Base-by-base conservation (phyloP, 2,113 vertebrate genomes). In the Cyanoderma ruficeps region DNA sequence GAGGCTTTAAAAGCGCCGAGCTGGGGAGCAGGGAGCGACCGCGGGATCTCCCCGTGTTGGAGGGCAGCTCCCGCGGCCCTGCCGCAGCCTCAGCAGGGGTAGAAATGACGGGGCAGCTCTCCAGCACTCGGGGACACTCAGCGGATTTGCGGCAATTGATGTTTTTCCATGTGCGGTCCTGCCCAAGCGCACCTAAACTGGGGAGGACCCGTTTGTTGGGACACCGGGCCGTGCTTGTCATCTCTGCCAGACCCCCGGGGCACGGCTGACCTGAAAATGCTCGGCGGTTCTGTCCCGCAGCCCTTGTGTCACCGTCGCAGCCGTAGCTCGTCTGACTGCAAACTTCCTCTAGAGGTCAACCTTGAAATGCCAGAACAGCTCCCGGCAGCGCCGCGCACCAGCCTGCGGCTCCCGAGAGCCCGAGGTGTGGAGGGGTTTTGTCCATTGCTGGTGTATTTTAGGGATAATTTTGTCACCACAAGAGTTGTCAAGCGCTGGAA, bases 271-370 rank as follows among this genome's bases (percentile, higher is more conserved):
- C 33, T 13, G 67, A 59, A 30, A 44, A 37, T 7, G 47, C 72
- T 41, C 49, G n/a, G 33, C 47, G 5, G 1, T 23, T 53, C 1
- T 0, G 18, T 37, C 37, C 84, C 19, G 74, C 53, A 69, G 33
- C 49, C 13, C 0, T 3, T 4, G 74, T 22, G 52, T 28, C 72
- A 15, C 63, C 19, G 44, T 27, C 1, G 4, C 56, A 70, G 55
- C 52, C 42, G 3, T 3, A 33, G 10, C 76, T 92, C 18, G 2
- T 30, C 55, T 50, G 42, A 4, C 87, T 31, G 3, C 49, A n/a
- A n/a, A 86, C 79, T 68, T 91, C 94, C 88, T 93, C 86, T 88
- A 86, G 92, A 95, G 92, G 92, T 97, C 90, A 92, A 95, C 79
- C 57, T 83, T 81, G 88, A 96, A 94, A 88, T 80, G 79, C 37